Conservation (phyloP, 2,113 vertebrate species). For the Coptodon rendalli region DNA sequence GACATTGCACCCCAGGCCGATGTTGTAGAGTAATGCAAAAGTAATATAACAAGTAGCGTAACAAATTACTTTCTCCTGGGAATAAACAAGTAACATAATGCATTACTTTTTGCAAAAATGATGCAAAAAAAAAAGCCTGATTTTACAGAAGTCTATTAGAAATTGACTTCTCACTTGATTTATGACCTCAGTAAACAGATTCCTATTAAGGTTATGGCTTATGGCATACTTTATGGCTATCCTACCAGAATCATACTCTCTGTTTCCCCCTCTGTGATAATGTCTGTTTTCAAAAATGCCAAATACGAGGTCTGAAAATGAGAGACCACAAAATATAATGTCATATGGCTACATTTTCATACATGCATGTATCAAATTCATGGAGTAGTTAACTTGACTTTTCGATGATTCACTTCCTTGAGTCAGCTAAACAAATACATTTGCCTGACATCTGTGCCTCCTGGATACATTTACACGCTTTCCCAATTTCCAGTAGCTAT, state of each 20-base stretch:
- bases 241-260: background rate
- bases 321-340: background rate
- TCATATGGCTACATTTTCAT: background rate
- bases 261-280: background rate
- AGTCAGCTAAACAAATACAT: background rate
- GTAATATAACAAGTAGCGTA: background rate
- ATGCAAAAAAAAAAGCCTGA: background rate
- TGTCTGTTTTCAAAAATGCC: background rate
- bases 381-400: background rate
- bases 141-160: background rate
- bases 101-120: background rate
- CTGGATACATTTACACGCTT: background rate
- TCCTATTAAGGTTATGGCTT: background rate
- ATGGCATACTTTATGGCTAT: background rate
- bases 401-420: background rate
- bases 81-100: background rate
- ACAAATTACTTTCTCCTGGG: background rate
- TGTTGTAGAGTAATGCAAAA: background rate
- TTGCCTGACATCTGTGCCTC: background rate
- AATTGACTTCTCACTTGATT: background rate
- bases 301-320: background rate
- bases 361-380: background rate
- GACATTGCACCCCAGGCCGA: background rate
- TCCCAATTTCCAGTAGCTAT: background rate
- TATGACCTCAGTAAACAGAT: background rate